These are phyloP conservation scores for Hemibagrus wyckioides DNA, from an alignment of 2,113 vertebrate species.

Conservation along the genomic window DNA sequence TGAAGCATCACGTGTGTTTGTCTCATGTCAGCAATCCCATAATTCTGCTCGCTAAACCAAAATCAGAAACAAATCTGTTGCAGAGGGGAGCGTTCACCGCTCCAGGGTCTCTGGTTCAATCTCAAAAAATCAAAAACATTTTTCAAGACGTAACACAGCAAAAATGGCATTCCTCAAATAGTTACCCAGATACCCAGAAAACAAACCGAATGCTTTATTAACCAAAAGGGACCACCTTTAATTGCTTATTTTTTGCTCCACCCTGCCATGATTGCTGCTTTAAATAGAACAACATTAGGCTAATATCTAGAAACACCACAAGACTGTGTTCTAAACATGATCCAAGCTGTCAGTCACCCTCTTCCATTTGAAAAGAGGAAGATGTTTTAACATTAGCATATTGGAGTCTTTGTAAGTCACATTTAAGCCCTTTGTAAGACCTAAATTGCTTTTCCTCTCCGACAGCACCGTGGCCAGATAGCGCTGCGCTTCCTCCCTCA, in stretches of 20 bases:
- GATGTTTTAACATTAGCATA: conserved; percentile 52
- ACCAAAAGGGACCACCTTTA: not conserved
- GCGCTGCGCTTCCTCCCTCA: conserved; percentile 32
- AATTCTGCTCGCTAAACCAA: not conserved
- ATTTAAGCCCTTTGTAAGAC: conserved; percentile 54
- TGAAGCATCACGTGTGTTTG: not conserved
- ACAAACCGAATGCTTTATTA: not conserved
- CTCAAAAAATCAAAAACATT: not conserved
- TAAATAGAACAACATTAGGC: not conserved
- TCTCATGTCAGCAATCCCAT: not conserved
- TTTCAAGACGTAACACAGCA: not conserved
- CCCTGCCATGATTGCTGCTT: not conserved
- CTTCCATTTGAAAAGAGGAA: conserved; percentile 8
- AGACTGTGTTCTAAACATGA: conserved; percentile 12
- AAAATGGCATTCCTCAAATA: not conserved
- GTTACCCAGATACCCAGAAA: not conserved
- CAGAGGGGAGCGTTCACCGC: not conserved
- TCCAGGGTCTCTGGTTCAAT: not conserved
- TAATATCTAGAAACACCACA: conserved; percentile 2
- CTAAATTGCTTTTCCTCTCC: conserved; percentile 51
- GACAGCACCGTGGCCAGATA: conserved; percentile 48
- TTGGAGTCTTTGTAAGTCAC: conserved; percentile 48
- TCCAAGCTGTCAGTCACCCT: not conserved
- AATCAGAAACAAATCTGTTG: not conserved
- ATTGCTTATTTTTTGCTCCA: not conserved